Evolutionary conservation across 64 coral and sea anemone species (phyloP).

Genomic region (Dendrophyllia cribrosa): DNA sequence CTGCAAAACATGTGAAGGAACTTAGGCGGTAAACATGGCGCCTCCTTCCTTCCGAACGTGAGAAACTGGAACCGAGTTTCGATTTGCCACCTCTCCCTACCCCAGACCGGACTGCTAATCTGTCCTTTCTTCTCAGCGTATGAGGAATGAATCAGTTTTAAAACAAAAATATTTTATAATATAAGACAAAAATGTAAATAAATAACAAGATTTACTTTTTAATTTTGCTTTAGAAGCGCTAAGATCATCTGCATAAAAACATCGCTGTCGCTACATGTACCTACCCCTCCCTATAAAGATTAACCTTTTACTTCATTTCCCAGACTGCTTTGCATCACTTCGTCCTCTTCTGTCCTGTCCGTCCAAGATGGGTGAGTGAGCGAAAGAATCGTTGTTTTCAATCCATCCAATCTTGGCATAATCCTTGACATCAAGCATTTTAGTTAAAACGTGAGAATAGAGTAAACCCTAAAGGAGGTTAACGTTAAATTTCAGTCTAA

Average conservation of each 20-base stretch:
- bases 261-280: background rate
- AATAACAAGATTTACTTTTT: too few species aligned
- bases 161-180: too few species aligned
- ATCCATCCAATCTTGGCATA: slow-evolving; percentile 20
- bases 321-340: background rate
- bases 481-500: background rate
- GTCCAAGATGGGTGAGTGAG: slow-evolving; percentile 49
- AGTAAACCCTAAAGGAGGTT: background rate
- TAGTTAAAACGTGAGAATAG: background rate
- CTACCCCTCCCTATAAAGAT: background rate
- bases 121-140: too few species aligned
- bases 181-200: too few species aligned
- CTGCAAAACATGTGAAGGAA: background rate
- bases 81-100: background rate
- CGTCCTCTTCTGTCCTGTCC: slow-evolving; percentile 30
- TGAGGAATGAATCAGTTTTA: too few species aligned
- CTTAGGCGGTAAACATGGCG: slow-evolving; percentile 11
- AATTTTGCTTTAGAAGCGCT: too few species aligned
- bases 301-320: background rate
- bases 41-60: background rate
- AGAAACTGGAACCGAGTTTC: background rate
- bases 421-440: background rate
- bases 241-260: too few species aligned
- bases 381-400: background rate
- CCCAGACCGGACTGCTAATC: background rate